These are phyloP conservation scores for Parapsyche elsis DNA, from an alignment of 1,140 invertebrate genomes.

Conservation along the genomic window DNA sequence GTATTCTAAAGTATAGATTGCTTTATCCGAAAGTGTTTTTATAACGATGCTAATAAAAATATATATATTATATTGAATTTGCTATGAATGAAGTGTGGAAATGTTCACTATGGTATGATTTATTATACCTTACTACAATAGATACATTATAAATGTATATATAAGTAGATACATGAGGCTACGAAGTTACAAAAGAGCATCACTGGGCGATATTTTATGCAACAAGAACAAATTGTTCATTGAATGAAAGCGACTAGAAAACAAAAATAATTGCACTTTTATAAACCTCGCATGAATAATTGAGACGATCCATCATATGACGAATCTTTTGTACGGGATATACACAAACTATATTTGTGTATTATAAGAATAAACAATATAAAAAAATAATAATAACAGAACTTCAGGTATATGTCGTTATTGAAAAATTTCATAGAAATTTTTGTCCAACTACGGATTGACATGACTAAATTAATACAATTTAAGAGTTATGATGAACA, in stretches of 20 bases:
- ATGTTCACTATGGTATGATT: slow-evolving; percentile 12
- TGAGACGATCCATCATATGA: background rate
- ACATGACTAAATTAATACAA: background rate
- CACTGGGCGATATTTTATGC: background rate
- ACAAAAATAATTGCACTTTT: background rate
- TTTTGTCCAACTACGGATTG: background rate
- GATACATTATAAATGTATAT: slow-evolving; percentile 36
- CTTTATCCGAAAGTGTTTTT: background rate
- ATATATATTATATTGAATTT: background rate
- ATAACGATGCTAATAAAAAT: background rate
- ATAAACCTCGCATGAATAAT: background rate
- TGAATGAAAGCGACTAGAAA: background rate
- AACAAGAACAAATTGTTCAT: background rate
- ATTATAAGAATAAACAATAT: slow-evolving; percentile 2
- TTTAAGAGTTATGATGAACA: background rate
- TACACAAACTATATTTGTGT: background rate
- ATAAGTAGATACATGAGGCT: background rate
- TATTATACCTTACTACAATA: slow-evolving; percentile 25
- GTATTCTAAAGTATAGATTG: background rate
- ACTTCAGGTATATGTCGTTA: background rate
- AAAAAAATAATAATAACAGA: background rate
- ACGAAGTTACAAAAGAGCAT: background rate
- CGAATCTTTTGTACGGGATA: background rate
- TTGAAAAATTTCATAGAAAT: background rate
- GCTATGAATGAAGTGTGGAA: slow-evolving; percentile 2